Conservation (phyloP, 1,140 invertebrate genomes). For the Drosophila lowei region DNA sequence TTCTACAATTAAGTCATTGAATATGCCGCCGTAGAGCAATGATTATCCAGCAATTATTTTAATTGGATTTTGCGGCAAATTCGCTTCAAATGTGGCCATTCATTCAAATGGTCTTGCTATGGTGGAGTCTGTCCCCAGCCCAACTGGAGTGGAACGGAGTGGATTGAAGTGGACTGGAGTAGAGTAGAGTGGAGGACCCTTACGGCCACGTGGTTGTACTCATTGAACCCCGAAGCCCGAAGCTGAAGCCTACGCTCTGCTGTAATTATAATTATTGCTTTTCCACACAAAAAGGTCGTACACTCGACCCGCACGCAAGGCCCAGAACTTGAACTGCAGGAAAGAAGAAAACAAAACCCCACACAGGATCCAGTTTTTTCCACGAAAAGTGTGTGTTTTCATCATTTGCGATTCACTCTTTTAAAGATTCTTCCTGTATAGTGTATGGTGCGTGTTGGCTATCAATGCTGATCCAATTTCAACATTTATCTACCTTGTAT, state of each 20-base stretch:
- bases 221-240: conserved; percentile 40
- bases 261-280: conserved; percentile 70
- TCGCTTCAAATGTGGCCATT: conserved; percentile 6
- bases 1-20: conserved; percentile 50
- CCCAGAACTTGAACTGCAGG: conserved; percentile 7
- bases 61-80: conserved; percentile 50
- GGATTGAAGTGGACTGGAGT: conserved; percentile 4
- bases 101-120: neutral
- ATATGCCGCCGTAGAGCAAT: conserved; percentile 23
- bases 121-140: neutral
- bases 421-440: conserved; percentile 3
- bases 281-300: conserved; percentile 26
- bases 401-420: conserved; percentile 7
- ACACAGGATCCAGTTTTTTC: neutral
- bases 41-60: conserved; percentile 57
- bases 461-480: conserved; percentile 76
- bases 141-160: conserved; percentile 6
- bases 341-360: neutral
- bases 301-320: conserved; percentile 63
- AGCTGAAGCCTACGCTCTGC: neutral
- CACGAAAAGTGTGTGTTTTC: neutral
- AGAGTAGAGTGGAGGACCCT: conserved; percentile 20
- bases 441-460: conserved; percentile 16
- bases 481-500: conserved; percentile 69
- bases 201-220: conserved; percentile 60